Base-by-base conservation (phyloP, 2,888 invertebrate species). In the Callimorpha dominula region DNA sequence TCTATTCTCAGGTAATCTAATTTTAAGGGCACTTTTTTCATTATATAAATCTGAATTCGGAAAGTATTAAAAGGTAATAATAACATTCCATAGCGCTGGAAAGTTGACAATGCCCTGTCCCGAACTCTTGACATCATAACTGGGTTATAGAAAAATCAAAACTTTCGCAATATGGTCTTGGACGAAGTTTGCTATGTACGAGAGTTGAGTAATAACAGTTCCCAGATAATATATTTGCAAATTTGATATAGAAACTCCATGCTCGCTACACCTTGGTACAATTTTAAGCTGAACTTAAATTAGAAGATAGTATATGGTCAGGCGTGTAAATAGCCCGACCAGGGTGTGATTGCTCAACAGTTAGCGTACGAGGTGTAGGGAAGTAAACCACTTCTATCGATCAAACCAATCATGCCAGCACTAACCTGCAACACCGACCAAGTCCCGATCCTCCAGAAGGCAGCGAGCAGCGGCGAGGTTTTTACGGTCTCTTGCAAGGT, bases 71-170 rank as follows among this genome's bases (percentile, higher is more conserved):
- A n/a, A 88, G 88, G 88, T 89, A 87, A 88, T 90, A 87, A 90
- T 88, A 91, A 91, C 91, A 92, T 88, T 88, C 87, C 85, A 80
- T 81, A 79, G 83, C 83, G 84, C 79, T 82, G 81, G 77, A 80
- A 89, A 88, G 87, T 90, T 91, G 90, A 91, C 91, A 90, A 87
- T 84, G 86, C 84, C 84, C 73, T 80, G 84, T 83, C 79, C 75
- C 78, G 82, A 86, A 85, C 87, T 87, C 86, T 82, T 86, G 85
- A 87, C 86, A 86, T 89, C 87, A 86, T 92, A 93, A 93, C 92
- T 93, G 88, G 93, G 94, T 94, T 93, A 91, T 88, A 90, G 91
- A 92, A 93, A 93, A 93, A 94, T 92, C 90, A 88, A 93, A 94
- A 94, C 92, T 94, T 94, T 93, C 72, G 90, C 92, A 94, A 94